phyloP scores from a whole-genome alignment of 2,888 invertebrate species.

The Eumacrocentrus americanus region DNA sequence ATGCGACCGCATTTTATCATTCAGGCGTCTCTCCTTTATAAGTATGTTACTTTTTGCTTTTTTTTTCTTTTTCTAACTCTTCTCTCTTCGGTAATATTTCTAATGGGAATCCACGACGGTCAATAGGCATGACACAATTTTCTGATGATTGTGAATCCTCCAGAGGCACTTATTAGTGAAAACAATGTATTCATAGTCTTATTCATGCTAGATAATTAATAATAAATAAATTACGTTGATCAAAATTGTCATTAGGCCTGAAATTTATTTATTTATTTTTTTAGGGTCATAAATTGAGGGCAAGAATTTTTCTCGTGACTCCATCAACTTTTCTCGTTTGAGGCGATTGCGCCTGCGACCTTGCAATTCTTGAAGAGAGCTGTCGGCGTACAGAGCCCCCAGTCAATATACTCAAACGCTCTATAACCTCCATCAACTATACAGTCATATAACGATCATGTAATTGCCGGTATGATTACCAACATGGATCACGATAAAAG shows the following conservation, averaged over 20 bases:
- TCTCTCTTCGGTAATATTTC: slow-evolving; percentile 18
- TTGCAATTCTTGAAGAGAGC: slow-evolving; percentile 30
- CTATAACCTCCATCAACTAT: slow-evolving; percentile 10
- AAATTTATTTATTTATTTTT: background rate
- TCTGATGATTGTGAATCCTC: slow-evolving; percentile 1
- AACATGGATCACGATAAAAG: background rate
- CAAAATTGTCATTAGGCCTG: background rate
- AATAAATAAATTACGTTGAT: background rate
- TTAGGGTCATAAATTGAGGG: background rate
- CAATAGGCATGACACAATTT: slow-evolving; percentile 16
- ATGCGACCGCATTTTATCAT: slow-evolving; percentile 33
- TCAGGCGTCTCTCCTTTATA: slow-evolving; percentile 15
- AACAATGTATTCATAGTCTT: background rate
- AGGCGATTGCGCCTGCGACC: slow-evolving; percentile 23
- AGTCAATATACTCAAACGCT: slow-evolving; percentile 6
- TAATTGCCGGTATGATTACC: slow-evolving; percentile 29
- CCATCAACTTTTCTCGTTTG: slow-evolving; percentile 6
- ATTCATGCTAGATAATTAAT: background rate
- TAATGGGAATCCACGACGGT: slow-evolving; percentile 29
- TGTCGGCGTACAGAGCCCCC: background rate
- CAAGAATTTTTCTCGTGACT: background rate
- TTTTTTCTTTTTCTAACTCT: slow-evolving; percentile 9
- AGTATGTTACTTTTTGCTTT: slow-evolving; percentile 19
- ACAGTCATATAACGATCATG: slow-evolving; percentile 25
- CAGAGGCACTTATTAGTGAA: background rate